Base-by-base conservation (phyloP, 2,888 invertebrate genomes). In the Chirona hameri region DNA sequence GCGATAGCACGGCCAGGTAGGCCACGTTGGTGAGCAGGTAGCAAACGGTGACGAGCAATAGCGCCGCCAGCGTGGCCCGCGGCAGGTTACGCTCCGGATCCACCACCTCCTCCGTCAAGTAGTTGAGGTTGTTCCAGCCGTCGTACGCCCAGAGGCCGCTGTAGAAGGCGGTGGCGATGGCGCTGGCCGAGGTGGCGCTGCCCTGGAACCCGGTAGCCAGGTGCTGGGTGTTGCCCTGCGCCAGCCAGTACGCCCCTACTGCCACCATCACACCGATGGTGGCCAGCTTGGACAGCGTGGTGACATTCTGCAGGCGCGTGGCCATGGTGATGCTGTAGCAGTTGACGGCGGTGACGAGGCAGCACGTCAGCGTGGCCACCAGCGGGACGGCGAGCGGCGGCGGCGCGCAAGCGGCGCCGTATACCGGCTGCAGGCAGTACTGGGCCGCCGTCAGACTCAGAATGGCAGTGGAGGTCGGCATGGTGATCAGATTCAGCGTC, bases 71-170 rank as follows among this genome's bases (percentile, higher is more conserved):
- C 85, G 95, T 95, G 85, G 95, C 93, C 72, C 93, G 89, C 0
- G 94, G 93, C 48, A 96, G 93, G 87, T 95, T 95, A 82, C 94
- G 93, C 89, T 65, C 85, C 31, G 88, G 87, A 83, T 87, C 84
- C 79, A 86, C 85, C 4, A 88, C 84, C 85, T 88, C 88, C 83
- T 88, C 88, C 76, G 87, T 87, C 10, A 87, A 86, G 81, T 86
- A 87, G 83, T 88, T 88, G 81, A 88, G 84, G 81, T 87, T 87
- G 84, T 87, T 87, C 95, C 95, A 95, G 24, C 95, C 95, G 86
- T 95, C 95, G n/a, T 94, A 95, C 0, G 95, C 94, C 95, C 95
- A 95, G 0, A 95, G 89, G 0, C 95, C 95, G 83, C 93, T 93
- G 88, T 95, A 95, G 85, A 95, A 92, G 0, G 95, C 94, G 31